Evolutionary conservation across 2,888 invertebrate genomes (phyloP).

Genomic region (Norana najaformis): DNA sequence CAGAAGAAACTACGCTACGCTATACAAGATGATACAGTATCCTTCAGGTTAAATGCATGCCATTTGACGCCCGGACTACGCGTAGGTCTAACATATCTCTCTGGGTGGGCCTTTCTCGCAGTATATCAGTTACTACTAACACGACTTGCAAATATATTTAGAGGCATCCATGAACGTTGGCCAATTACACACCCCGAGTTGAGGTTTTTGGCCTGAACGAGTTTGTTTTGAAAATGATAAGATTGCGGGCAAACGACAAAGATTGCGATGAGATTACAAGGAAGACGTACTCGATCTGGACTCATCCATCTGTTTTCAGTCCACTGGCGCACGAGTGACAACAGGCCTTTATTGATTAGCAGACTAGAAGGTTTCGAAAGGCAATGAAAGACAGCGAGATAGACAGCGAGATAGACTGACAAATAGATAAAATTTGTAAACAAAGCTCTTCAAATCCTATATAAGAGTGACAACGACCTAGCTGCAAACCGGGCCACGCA

Average conservation of each 20-base stretch:
- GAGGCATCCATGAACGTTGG: not conserved
- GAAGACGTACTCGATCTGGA: not conserved
- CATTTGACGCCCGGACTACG: not conserved
- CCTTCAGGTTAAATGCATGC: not conserved
- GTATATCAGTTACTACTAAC: not conserved
- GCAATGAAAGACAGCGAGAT: not conserved
- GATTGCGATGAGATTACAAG: not conserved
- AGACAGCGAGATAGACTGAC: not conserved
- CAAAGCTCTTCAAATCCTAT: not conserved
- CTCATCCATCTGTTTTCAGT: not conserved
- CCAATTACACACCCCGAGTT: not conserved
- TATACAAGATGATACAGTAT: not conserved
- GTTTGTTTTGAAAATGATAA: conserved; percentile 13
- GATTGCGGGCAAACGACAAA: not conserved
- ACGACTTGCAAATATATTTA: not conserved
- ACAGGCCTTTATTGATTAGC: not conserved
- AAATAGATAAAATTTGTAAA: not conserved
- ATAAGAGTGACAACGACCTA: not conserved
- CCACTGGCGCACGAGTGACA: not conserved
- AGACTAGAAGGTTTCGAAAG: not conserved
- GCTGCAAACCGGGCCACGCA: not conserved
- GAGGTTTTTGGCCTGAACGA: conserved; percentile 6
- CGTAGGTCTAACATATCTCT: not conserved
- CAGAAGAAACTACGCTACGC: not conserved
- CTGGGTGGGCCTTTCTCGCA: not conserved